These are phyloP conservation scores for Pantherophis alleghaniensis DNA, from an alignment of 2,797 vertebrate species.

Conservation along the genomic window DNA sequence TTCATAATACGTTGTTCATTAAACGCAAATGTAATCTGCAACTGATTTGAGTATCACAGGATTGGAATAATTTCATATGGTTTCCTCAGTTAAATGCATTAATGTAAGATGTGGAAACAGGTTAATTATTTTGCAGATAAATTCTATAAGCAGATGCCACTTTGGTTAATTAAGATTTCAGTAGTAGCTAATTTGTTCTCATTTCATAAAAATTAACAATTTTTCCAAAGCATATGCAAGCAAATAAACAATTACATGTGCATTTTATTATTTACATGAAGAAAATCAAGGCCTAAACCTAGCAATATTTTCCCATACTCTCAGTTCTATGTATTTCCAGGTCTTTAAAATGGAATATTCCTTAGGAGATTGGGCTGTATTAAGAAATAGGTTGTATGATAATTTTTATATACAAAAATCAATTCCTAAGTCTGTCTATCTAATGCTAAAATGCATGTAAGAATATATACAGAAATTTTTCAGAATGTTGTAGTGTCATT, in stretches of 20 bases:
- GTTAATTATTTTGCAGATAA: neutral
- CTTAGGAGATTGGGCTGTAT: neutral
- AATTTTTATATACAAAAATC: neutral
- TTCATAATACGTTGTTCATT: neutral
- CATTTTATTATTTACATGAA: neutral
- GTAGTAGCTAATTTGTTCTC: neutral
- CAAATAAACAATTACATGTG: neutral
- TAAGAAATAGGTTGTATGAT: neutral
- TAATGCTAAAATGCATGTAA: neutral
- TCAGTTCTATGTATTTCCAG: neutral
- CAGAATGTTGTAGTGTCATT: neutral
- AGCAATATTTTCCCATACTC: neutral
- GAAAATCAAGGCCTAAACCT: neutral
- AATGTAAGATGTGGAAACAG: neutral
- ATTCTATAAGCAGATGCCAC: neutral
- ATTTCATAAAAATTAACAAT: slow-evolving; percentile 8
- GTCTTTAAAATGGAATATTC: neutral
- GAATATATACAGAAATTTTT: neutral
- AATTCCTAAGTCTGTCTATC: neutral
- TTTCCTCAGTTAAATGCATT: neutral
- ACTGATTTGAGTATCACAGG: neutral
- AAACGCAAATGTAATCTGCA: neutral
- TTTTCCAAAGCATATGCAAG: neutral
- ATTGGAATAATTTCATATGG: neutral
- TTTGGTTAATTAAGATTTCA: slow-evolving; percentile 6